Percentiles rank a stretch among this genome's conserved stretches.
phyloP scores from a whole-genome alignment of 2,113 vertebrate genomes.

The Arenaria interpres region DNA sequence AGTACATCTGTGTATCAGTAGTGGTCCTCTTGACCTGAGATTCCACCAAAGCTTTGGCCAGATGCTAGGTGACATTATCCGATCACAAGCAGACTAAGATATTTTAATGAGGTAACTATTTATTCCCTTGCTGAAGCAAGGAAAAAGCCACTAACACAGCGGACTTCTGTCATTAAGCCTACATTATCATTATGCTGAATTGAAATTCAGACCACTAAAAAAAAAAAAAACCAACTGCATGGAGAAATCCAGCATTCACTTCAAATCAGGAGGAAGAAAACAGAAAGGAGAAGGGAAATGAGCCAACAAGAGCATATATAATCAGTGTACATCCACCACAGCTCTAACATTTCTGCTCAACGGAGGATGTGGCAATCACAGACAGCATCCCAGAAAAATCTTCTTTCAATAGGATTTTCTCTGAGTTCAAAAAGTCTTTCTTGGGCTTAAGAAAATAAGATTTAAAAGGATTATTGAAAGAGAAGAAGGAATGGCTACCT shows the following conservation, averaged over 20 bases:
- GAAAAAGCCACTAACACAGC: not conserved
- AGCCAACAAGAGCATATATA: not conserved
- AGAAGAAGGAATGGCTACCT: not conserved
- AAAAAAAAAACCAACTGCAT: not conserved
- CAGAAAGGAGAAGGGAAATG: conserved; percentile 4
- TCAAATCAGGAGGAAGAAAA: conserved; percentile 6
- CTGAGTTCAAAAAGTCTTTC: not conserved
- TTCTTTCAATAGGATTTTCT: not conserved
- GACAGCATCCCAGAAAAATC: conserved; percentile 2
- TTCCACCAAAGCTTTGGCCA: conserved; percentile 1
- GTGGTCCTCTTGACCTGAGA: not conserved
- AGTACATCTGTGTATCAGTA: not conserved
- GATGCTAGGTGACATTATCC: not conserved
- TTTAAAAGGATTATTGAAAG: conserved; percentile 6
- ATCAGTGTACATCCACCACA: not conserved
- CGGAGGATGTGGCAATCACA: not conserved
- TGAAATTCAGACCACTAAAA: not conserved
- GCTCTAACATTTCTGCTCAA: not conserved
- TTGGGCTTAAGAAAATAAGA: not conserved
- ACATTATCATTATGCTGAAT: not conserved
- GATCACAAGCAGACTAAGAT: not conserved
- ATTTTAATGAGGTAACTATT: conserved; percentile 10
- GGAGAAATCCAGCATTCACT: not conserved
- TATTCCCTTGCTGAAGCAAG: not conserved
- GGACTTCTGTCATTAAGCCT: not conserved